These are phyloP conservation scores for Myioborus miniatus DNA, from an alignment of 2,797 vertebrate species.

Conservation along the genomic window DNA sequence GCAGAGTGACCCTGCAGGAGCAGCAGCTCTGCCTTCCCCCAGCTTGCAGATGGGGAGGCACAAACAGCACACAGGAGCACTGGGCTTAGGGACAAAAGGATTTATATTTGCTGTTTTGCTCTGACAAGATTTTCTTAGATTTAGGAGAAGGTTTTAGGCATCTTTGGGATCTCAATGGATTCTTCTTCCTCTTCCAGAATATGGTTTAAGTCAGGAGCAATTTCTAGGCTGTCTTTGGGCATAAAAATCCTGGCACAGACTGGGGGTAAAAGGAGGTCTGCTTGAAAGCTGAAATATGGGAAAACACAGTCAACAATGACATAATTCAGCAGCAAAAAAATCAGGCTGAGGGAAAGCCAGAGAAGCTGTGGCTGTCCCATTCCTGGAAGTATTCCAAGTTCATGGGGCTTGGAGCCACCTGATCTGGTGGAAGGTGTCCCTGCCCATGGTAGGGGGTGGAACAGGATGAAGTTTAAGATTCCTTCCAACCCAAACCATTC, in stretches of 20 bases:
- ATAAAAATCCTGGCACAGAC: neutral
- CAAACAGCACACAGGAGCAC: neutral
- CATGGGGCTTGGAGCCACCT: rapidly evolving
- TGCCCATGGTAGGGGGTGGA: neutral
- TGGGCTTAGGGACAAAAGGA: neutral
- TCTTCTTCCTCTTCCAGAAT: neutral
- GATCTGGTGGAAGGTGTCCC: neutral
- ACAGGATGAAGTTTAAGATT: rapidly evolving
- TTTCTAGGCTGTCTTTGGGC: neutral
- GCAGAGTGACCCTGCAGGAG: neutral
- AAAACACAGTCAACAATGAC: rapidly evolving
- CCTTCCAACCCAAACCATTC: neutral
- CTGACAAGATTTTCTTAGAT: rapidly evolving
- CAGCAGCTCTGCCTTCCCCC: neutral
- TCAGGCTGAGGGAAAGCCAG: neutral
- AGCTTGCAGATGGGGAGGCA: rapidly evolving
- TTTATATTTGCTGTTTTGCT: neutral
- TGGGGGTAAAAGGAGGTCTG: rapidly evolving
- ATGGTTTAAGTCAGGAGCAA: rapidly evolving
- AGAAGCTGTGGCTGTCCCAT: neutral
- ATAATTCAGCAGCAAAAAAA: neutral
- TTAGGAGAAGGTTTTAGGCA: neutral
- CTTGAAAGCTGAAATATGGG: neutral
- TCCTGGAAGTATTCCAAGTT: neutral
- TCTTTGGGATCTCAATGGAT: neutral